A percentile compares a stretch with the other conserved stretches of the same genome.
Evolutionary conservation across 2,797 vertebrate species (phyloP).

Genomic region (Phalloptychus januarius): DNA sequence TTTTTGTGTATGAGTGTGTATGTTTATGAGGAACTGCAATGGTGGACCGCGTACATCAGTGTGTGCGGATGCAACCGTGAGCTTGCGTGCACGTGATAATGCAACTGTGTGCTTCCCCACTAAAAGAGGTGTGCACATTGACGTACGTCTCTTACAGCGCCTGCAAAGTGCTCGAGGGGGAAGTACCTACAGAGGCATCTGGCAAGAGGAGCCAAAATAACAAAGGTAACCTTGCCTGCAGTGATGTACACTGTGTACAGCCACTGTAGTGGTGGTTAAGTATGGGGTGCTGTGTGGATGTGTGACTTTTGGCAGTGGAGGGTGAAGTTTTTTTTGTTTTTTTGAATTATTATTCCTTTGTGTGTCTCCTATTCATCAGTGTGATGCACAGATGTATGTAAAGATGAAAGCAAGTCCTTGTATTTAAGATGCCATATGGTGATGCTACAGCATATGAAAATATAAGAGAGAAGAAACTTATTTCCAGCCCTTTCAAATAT

Average conservation of each 20-base stretch:
- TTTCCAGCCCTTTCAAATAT: slow-evolving; percentile 2
- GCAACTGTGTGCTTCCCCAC: slow-evolving; percentile 34
- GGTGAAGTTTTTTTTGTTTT: not conserved
- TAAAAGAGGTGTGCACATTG: slow-evolving; percentile 4
- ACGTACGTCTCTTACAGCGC: slow-evolving; percentile 46
- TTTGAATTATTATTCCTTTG: not conserved
- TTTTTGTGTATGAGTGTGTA: slow-evolving; percentile 26
- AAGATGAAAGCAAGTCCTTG: slow-evolving; percentile 12
- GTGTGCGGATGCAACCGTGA: slow-evolving; percentile 37
- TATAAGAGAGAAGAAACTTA: not conserved
- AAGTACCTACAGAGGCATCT: slow-evolving; percentile 76
- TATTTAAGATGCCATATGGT: not conserved
- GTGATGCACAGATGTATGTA: slow-evolving; percentile 17
- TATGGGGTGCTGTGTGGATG: slow-evolving; percentile 28
- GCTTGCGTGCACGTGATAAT: slow-evolving; percentile 33
- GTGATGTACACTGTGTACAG: slow-evolving; percentile 62
- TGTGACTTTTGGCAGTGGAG: slow-evolving; percentile 13
- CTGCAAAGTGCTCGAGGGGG: slow-evolving; percentile 65
- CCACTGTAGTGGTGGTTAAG: slow-evolving; percentile 34
- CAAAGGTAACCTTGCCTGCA: slow-evolving; percentile 83
- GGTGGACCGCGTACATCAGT: slow-evolving; percentile 40
- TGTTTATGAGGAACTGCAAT: slow-evolving; percentile 47
- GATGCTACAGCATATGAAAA: not conserved
- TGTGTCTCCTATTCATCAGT: slow-evolving; percentile 38
- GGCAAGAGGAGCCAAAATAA: slow-evolving; percentile 79